These are phyloP conservation scores for Upupa epops DNA, from an alignment of 2,113 vertebrate species.

Conservation along the genomic window DNA sequence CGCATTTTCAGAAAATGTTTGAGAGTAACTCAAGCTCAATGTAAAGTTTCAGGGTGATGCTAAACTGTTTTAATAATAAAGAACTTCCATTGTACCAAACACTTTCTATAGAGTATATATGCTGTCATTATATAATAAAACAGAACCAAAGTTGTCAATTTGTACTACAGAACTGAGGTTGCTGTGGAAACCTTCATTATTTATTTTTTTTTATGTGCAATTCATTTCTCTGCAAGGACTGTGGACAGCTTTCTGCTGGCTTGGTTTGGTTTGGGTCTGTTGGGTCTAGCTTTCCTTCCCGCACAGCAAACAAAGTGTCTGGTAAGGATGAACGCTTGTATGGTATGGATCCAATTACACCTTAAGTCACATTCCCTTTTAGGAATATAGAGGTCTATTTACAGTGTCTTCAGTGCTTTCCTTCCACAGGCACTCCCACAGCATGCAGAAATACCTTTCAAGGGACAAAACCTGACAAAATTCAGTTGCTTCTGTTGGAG, in stretches of 20 bases:
- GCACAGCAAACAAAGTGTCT: neutral
- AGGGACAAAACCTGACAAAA: slow-evolving; percentile 48
- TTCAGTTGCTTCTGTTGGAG: slow-evolving; percentile 11
- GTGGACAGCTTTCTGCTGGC: neutral
- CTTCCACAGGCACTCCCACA: slow-evolving; percentile 33
- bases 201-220: slow-evolving; percentile 51
- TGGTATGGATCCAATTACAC: neutral
- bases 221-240: neutral
- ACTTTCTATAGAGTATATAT: slow-evolving; percentile 52
- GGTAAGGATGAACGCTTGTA: neutral
- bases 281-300: neutral
- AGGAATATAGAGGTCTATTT: slow-evolving; percentile 17
- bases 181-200: slow-evolving; percentile 71
- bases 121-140: slow-evolving; percentile 68
- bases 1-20: neutral
- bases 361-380: slow-evolving; percentile 34
- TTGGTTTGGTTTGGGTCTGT: neutral
- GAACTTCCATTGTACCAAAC: neutral
- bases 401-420: slow-evolving; percentile 14
- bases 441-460: slow-evolving; percentile 43
- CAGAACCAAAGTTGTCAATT: slow-evolving; percentile 53
- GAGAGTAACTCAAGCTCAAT: neutral
- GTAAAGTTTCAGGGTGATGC: neutral
- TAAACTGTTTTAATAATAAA: slow-evolving; percentile 10
- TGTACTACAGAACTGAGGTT: slow-evolving; percentile 54